Conservation (phyloP, 2,797 vertebrate species). For the Fistularia commersonii region DNA sequence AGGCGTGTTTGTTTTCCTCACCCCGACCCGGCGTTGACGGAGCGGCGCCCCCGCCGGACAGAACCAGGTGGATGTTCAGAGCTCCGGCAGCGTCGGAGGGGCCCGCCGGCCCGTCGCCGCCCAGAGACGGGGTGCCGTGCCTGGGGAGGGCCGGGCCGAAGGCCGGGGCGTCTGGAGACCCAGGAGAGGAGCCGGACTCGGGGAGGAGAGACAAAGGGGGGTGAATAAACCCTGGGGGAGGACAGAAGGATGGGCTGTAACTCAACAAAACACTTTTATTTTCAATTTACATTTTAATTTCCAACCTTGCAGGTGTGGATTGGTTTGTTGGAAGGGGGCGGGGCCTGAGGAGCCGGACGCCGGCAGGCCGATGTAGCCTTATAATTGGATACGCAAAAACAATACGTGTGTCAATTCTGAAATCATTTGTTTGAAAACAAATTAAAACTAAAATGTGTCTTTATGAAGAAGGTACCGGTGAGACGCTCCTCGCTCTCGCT, state of each 20-base stretch:
- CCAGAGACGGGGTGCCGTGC: neutral
- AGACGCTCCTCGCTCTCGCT: constrained; percentile 59
- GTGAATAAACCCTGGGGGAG: neutral
- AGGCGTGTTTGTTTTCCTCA: neutral
- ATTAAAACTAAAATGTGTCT: too few relatives aligned
- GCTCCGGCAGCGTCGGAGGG: constrained; percentile 4
- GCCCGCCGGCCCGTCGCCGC: neutral
- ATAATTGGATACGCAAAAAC: neutral
- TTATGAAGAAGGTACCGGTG: constrained; percentile 34
- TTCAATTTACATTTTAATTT: too few relatives aligned
- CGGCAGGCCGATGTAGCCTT: neutral
- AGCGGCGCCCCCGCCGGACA: constrained; percentile 5
- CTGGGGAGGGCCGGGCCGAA: constrained; percentile 10
- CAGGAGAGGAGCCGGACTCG: neutral
- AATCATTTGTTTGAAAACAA: too few relatives aligned
- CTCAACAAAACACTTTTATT: too few relatives aligned
- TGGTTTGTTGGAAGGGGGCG: neutral
- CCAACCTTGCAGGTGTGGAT: constrained; percentile 14
- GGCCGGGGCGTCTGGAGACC: constrained; percentile 1
- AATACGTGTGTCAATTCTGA: too few relatives aligned
- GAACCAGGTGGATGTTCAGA: constrained; percentile 18
- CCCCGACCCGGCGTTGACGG: constrained; percentile 20
- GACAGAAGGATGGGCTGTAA: too few relatives aligned
- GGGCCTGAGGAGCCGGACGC: constrained; percentile 7
- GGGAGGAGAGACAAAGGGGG: constrained; percentile 4